Evolutionary conservation across 2,113 vertebrate genomes (phyloP), one percentile per base, ranked within the genome.

Genomic region (Desmodus rotundus): DNA sequence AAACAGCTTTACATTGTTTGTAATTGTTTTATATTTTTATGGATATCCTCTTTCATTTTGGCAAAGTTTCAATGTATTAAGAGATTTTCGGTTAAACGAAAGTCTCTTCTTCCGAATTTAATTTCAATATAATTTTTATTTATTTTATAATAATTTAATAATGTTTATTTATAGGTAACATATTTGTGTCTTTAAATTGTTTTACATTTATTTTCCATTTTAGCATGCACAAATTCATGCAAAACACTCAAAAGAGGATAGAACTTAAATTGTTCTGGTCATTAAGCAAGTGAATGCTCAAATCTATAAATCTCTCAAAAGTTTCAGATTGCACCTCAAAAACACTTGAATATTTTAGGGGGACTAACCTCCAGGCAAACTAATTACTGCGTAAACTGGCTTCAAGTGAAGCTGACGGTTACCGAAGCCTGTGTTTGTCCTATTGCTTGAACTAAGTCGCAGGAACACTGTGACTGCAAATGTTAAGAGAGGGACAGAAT

Each of bases 171-270:
- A 13, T 19, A 45, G 47, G 13, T 4, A 12, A n/a, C 24, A 33
- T 82, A 68, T n/a, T 28, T 94, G 22, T 89, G 26, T 83, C 83
- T 93, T 94, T 56, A 56, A 43, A 36, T 61, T 70, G 24, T 54
- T 90, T 88, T 94, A 36, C 7, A n/a, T 77, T 86, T 70, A 54
- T 84, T 86, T 95, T 91, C 77, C 9, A 86, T 28, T 52, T 93
- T 89, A 45, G n/a, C 84, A 38, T 72, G 5, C 14, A 95, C 28
- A 85, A 14, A 87, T 78, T 96, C 20, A 50, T 43, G 7, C 24
- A 89, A 86, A 84, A 72, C 20, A 45, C 11, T n/a, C 6, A 70
- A 63, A 41, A 77, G 17, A 8, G 3, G 13, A 7, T 68, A 91
- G 36, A 68, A 91, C 47, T 81, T 82, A 26, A 73, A 19, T 63